These are phyloP conservation scores for Brenthis ino DNA, from an alignment of 2,888 invertebrate species.

Conservation along the genomic window DNA sequence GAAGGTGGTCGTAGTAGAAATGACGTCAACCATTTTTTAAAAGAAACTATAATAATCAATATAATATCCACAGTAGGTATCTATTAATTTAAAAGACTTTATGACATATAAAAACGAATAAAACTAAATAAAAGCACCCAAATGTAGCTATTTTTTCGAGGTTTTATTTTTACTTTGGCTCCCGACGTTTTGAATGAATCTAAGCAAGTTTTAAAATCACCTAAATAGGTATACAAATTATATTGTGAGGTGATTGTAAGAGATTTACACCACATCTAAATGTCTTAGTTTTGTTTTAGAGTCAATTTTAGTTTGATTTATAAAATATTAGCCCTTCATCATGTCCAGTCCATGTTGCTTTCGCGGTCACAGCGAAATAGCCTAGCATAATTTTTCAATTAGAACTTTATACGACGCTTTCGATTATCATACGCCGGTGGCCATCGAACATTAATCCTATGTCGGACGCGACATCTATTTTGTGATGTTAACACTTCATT, in stretches of 20 bases:
- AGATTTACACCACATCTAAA: too few relatives aligned
- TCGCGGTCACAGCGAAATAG: conserved; percentile 15
- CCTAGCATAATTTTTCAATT: conserved; percentile 28
- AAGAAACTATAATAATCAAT: not conserved
- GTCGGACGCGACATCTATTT: conserved; percentile 37
- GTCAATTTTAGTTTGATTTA: conserved; percentile 67
- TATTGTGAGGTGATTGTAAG: too few relatives aligned
- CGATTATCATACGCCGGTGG: conserved; percentile 20
- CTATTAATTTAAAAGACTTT: too few relatives aligned
- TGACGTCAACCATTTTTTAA: not conserved
- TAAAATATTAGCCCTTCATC: conserved; percentile 38
- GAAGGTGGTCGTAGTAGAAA: not conserved
- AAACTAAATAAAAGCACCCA: too few relatives aligned
- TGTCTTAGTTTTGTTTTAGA: conserved; percentile 10
- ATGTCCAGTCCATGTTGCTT: conserved; percentile 6
- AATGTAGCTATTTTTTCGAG: too few relatives aligned
- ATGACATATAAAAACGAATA: too few relatives aligned
- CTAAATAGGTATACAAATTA: too few relatives aligned
- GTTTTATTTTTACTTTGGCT: too few relatives aligned
- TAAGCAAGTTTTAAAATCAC: too few relatives aligned
- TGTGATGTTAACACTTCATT: conserved; percentile 38
- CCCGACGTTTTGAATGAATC: too few relatives aligned
- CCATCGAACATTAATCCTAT: conserved; percentile 31
- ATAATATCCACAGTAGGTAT: too few relatives aligned
- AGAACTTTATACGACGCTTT: conserved; percentile 18